Base-by-base conservation (phyloP, 2,797 vertebrate species). In the Eospalax fontanierii region DNA sequence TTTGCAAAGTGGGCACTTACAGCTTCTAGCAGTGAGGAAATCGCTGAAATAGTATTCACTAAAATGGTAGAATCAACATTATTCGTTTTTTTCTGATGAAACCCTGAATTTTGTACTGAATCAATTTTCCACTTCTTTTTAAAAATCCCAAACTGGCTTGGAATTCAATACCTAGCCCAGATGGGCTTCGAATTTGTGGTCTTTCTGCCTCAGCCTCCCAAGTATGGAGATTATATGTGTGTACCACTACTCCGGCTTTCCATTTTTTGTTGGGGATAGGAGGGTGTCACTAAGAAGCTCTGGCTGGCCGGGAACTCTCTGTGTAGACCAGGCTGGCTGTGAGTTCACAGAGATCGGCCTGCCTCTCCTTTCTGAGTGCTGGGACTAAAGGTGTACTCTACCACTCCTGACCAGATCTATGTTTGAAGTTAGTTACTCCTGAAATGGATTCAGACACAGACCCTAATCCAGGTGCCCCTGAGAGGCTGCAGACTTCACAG, bases 401-500 rank as follows among this genome's bases (percentile, higher is more conserved):
- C 40, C 30, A 50, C 40, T 50, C 15, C 0, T 7, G 35, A 14
- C 57, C 21, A 3, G 33, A 40, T n/a, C 19, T 46, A 81, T 84
- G 92, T 91, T 78, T 94, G 38, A 97, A 68, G 71, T 86, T 87
- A 40, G 38, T 91, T 90, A 33, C 70, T 87, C 57, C 87, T 95
- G 57, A 95, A 96, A 95, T 81, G 38, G n/a, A 90, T 89, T 96
- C 92, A 95, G 81, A 93, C 66, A 89, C 68, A 93, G 86, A 50
- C 70, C 81, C 78, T 96, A 95, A 95, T 63, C 33, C 54, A 87
- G 30, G 46, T 87, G 65, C 70, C 54, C 94, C 79, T 89, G 76
- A 81, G 92, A 97, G 95, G 91, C 94, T 94, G 94, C 22, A 86
- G 85, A 90, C 38, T 90, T 96, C 93, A 80, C 80, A 66, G 83